phyloP scores from a whole-genome alignment of 2,797 vertebrate species.

The Muscicapa striata region DNA sequence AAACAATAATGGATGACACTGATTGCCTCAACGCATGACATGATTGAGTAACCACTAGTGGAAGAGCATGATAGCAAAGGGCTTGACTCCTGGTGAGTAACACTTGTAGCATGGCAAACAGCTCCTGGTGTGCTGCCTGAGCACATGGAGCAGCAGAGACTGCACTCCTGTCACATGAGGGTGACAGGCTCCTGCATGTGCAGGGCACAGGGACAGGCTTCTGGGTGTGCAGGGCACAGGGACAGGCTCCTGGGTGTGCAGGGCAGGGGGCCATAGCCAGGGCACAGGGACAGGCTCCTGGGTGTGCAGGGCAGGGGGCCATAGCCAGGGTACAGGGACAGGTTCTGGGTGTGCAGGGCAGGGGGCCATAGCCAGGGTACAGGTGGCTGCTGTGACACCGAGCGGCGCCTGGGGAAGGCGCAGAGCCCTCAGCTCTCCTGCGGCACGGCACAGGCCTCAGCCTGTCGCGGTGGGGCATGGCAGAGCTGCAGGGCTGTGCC shows the following conservation, averaged over 20 bases:
- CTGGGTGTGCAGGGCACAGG: background rate
- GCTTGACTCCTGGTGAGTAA: background rate
- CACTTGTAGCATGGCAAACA: background rate
- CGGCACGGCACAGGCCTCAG: fast-evolving
- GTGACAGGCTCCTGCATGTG: background rate
- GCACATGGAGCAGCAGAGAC: background rate
- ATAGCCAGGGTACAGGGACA: too few species aligned
- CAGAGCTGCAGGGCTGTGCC: background rate
- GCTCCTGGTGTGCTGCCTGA: background rate
- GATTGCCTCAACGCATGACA: fast-evolving
- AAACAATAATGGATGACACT: background rate
- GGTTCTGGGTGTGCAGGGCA: background rate
- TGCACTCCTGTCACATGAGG: fast-evolving
- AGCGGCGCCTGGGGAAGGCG: background rate
- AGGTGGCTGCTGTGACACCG: background rate
- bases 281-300: too few species aligned
- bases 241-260: too few species aligned
- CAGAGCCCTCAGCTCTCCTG: background rate
- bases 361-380: background rate
- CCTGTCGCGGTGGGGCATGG: background rate
- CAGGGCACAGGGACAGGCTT: background rate
- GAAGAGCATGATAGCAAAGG: background rate
- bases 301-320: too few species aligned
- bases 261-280: too few species aligned
- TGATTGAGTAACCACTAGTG: background rate